Conservation (phyloP, 2,113 vertebrate species). For the Hyla sarda region DNA sequence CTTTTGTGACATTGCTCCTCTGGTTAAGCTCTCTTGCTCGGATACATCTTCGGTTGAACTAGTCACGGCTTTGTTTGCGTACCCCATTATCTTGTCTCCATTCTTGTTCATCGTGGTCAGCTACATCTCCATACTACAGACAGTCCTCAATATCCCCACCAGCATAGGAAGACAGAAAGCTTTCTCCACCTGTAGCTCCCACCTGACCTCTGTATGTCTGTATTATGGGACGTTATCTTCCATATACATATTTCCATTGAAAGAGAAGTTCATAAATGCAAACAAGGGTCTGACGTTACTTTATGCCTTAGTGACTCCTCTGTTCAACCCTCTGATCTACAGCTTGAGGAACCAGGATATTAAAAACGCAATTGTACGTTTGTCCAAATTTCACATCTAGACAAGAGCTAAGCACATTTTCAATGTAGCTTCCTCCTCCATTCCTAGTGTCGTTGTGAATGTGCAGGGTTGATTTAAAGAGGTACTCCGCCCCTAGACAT, state of each 20-base stretch:
- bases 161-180: constrained; percentile 21
- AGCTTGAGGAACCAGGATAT: constrained; percentile 48
- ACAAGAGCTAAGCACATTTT: no score
- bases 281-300: constrained; percentile 29
- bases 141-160: constrained; percentile 28
- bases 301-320: constrained; percentile 41
- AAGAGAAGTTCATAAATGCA: background rate
- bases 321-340: constrained; percentile 47
- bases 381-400: no score
- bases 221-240: constrained; percentile 29
- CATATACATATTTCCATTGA: constrained; percentile 20
- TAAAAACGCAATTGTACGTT: background rate
- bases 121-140: constrained; percentile 12
- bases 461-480: no score
- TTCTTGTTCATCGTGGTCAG: constrained; percentile 27
- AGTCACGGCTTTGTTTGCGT: background rate
- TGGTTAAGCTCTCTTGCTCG: constrained; percentile 10
- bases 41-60: background rate
- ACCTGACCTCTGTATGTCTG: constrained; percentile 17
- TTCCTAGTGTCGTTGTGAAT: no score
- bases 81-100: background rate
- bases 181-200: constrained; percentile 53
- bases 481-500: no score
- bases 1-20: constrained; percentile 37
- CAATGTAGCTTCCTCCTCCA: no score